These are phyloP conservation scores for Jaculus jaculus DNA, from an alignment of 2,113 vertebrate genomes.

Conservation along the genomic window DNA sequence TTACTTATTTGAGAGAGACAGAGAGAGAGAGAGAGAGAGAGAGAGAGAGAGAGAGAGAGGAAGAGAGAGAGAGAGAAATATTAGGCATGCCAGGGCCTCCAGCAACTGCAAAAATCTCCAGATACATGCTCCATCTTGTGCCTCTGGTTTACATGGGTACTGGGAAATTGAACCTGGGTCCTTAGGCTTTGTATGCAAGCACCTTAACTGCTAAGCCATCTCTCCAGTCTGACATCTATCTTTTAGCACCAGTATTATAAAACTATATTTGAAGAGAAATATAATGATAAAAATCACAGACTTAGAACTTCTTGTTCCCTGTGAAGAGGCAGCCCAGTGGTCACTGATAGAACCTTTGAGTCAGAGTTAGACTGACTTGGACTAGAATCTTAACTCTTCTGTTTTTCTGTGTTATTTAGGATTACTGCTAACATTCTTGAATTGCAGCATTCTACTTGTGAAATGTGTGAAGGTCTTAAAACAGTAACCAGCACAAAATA, in stretches of 20 bases:
- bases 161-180: not conserved
- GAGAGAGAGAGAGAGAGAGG: too few relatives aligned
- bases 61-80: too few relatives aligned
- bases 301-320: not conserved
- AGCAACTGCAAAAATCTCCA: too few relatives aligned
- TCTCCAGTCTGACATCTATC: not conserved
- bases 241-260: constrained; percentile 29
- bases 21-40: too few relatives aligned
- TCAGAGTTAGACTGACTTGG: not conserved
- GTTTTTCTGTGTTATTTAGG: not conserved
- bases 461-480: constrained; percentile 22
- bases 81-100: too few relatives aligned
- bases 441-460: not conserved
- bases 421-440: not conserved
- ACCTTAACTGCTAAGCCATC: too few relatives aligned
- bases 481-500: not conserved
- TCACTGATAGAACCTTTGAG: not conserved
- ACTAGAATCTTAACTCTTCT: not conserved
- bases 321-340: not conserved
- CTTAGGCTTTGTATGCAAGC: too few relatives aligned
- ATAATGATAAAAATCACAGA: not conserved
- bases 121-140: too few relatives aligned
- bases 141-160: not conserved
- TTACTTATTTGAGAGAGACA: too few relatives aligned
- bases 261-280: constrained; percentile 10